Evolutionary conservation across 2,113 vertebrate genomes (phyloP).

Genomic region (Pteruthius melanotis): DNA sequence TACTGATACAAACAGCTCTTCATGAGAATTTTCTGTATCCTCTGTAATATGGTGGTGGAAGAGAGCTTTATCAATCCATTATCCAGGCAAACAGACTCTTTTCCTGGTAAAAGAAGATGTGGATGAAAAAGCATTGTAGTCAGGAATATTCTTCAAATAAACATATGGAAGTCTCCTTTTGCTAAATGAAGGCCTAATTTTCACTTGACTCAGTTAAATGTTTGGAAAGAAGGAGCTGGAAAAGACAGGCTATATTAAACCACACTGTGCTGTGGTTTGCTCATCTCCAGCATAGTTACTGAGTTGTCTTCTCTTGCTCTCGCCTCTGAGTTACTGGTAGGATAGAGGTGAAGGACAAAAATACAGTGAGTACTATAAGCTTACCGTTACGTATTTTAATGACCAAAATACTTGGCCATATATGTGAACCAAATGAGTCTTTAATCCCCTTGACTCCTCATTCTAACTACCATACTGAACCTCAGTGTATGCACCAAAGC

Average conservation of each 20-base stretch:
- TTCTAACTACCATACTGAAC: background rate
- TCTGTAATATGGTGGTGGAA: background rate
- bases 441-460: background rate
- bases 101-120: background rate
- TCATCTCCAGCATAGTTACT: background rate
- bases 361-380: background rate
- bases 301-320: background rate
- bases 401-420: background rate
- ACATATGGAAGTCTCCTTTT: background rate
- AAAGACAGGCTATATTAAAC: background rate
- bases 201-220: background rate
- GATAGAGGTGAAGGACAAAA: background rate
- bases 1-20: background rate
- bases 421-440: background rate
- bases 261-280: fast-evolving
- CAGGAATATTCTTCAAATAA: background rate
- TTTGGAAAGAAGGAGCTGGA: background rate
- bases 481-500: background rate
- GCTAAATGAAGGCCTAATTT: background rate
- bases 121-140: background rate
- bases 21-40: background rate
- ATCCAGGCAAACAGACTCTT: background rate
- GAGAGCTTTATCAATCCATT: background rate
- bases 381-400: background rate
- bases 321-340: background rate